phyloP scores from a whole-genome alignment of 2,113 vertebrate species.

The Octodon degus region DNA sequence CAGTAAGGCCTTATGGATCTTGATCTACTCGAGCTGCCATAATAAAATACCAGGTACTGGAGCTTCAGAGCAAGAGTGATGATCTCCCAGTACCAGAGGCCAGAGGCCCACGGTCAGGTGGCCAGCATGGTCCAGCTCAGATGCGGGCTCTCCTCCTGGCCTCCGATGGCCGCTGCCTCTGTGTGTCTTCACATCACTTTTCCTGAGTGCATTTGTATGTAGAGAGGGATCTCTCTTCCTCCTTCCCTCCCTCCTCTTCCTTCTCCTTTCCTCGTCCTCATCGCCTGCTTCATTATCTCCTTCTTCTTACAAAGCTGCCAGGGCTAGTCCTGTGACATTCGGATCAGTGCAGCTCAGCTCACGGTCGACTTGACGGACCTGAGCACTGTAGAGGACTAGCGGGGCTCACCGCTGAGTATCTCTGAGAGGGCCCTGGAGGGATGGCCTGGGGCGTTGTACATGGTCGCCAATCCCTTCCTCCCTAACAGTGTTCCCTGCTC shows the following conservation, averaged over 20 bases:
- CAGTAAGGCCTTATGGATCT: neutral
- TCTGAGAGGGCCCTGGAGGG: neutral
- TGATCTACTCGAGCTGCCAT: neutral
- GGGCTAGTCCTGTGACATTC: neutral
- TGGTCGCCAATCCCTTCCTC: neutral
- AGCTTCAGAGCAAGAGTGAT: neutral
- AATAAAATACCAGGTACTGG: neutral
- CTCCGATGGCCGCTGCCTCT: neutral
- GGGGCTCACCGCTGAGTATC: neutral
- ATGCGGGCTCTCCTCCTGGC: neutral
- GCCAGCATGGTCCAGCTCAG: too few species aligned
- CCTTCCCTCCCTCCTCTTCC: neutral
- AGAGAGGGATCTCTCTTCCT: neutral
- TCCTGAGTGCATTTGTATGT: neutral
- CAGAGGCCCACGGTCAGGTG: neutral
- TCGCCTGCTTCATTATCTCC: too few species aligned
- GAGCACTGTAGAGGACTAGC: neutral
- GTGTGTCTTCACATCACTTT: neutral
- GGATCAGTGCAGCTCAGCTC: neutral
- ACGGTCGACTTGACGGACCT: neutral
- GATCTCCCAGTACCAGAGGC: neutral
- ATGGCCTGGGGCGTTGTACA: neutral
- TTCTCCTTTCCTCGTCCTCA: neutral
- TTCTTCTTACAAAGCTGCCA: neutral
- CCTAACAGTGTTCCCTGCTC: neutral